Evolutionary conservation across 2,888 invertebrate genomes (phyloP), one percentile per base, ranked within the genome.

Genomic region (Cyclophora punctaria): DNA sequence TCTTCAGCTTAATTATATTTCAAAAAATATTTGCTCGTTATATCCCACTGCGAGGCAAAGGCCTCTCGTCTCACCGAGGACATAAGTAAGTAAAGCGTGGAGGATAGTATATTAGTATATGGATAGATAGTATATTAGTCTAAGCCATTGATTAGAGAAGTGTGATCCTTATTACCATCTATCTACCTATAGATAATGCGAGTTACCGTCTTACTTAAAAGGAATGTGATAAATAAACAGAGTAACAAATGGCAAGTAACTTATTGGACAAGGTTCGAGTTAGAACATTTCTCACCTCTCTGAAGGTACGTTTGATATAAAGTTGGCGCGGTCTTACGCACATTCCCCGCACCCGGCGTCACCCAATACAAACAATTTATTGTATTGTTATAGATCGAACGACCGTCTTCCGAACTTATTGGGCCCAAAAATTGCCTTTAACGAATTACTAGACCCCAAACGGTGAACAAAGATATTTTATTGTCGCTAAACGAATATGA

Each of bases 331-430:
- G 73, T 75, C 70, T 71, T 68, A 78, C 78, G 75, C 76, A 80
- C 82, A 82, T 82, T 80, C 75, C 73, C 56, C 59, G 58, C 83
- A 83, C 67, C 77, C 72, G 82, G 73, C 66, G 66, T 41, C 69
- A 58, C 55, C 71, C 76, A 75, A 80, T 80, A 82, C 76, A 77
- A 74, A 67, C 75, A 76, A 83, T 83, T 82, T 83, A 83, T 83
- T 79, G 79, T 78, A 75, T 75, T 76, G 77, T 77, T 80, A 81
- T 79, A 78, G 79, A 80, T 80, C 72, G 67, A 63, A 63, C 59
- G 63, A 63, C 69, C 69, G 71, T 73, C 73, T 72, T 75, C 60
- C 64, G 65, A 63, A 72, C 69, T 69, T 78, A 78, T 78, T 73
- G 74, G 64, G 53, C 62, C 60, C 67, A 59, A 65, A 67, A 75